Evolutionary conservation across 2,888 invertebrate species (phyloP).

Genomic region (Lochmaea crataegi): DNA sequence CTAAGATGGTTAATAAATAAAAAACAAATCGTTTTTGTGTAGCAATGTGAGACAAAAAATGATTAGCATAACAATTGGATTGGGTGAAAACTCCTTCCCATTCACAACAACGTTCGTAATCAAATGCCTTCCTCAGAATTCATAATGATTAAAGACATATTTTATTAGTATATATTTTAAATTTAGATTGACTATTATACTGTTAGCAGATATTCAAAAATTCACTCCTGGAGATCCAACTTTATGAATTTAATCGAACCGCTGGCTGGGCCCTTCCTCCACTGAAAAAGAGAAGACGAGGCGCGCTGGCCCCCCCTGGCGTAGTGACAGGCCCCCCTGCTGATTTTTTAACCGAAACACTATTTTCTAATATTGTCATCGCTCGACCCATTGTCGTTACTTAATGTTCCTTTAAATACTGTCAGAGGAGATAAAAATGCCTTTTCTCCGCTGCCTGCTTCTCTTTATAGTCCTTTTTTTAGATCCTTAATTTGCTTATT

Average conservation of each 20-base stretch:
- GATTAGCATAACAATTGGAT: constrained; percentile 29
- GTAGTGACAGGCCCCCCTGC: constrained; percentile 58
- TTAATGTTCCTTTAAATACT: constrained; percentile 56
- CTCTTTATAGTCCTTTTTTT: constrained; percentile 29
- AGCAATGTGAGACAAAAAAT: constrained; percentile 17
- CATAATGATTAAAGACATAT: constrained; percentile 35
- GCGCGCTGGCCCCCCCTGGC: constrained; percentile 52
- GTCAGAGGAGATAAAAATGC: constrained; percentile 47
- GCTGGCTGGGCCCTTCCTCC: constrained; percentile 43
- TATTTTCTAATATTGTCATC: constrained; percentile 61
- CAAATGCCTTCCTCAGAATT: constrained; percentile 34
- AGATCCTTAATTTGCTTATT: constrained; percentile 32
- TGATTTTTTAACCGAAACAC: constrained; percentile 58
- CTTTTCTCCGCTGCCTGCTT: constrained; percentile 27
- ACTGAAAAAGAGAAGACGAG: constrained; percentile 47
- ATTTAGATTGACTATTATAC: constrained; percentile 37
- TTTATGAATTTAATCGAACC: constrained; percentile 35
- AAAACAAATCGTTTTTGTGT: background rate
- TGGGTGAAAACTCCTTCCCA: constrained; percentile 16
- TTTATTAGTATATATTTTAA: constrained; percentile 37
- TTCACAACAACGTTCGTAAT: constrained; percentile 29
- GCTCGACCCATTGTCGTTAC: constrained; percentile 58
- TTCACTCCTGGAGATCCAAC: constrained; percentile 34
- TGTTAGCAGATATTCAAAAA: constrained; percentile 37
- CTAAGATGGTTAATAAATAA: constrained; percentile 9